Evolutionary conservation across 30 jellyfish, hydroid and myxozoan genomes (phyloP).

Genomic region (Cassiopea andromeda): DNA sequence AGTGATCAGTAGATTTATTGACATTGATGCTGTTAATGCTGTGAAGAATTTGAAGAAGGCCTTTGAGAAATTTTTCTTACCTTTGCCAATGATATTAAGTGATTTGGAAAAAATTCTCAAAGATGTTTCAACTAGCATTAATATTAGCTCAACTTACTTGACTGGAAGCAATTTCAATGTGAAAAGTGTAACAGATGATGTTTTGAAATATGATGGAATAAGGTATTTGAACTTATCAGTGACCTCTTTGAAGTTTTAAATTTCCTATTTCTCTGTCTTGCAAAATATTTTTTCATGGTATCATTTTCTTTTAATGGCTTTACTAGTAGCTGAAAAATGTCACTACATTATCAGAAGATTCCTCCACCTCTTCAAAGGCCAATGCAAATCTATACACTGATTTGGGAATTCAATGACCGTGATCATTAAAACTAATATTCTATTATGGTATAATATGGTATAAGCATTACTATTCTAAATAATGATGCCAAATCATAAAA

Average conservation of each 20-base stretch:
- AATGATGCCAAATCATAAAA: too few species aligned
- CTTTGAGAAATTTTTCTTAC: conserved; percentile 10
- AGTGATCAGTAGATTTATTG: conserved; percentile 58
- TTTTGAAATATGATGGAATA: conserved; percentile 60
- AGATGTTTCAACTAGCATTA: background rate
- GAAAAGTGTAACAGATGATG: conserved; percentile 57
- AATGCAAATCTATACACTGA: too few species aligned
- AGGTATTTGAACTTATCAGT: conserved; percentile 38
- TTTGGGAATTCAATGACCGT: too few species aligned
- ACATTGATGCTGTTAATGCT: conserved; percentile 58
- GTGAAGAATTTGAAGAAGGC: conserved; percentile 34
- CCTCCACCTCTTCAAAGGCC: too few species aligned
- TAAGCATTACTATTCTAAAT: too few species aligned
- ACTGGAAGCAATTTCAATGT: conserved; percentile 76
- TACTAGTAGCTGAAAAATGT: too few species aligned
- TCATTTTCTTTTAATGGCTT: too few species aligned
- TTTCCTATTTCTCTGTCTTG: too few species aligned
- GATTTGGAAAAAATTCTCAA: conserved; percentile 1
- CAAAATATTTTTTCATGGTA: too few species aligned
- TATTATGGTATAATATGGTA: too few species aligned
- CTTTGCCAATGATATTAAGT: conserved; percentile 35
- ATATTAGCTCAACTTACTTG: conserved; percentile 41
- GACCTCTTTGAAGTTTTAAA: background rate
- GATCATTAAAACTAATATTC: too few species aligned
- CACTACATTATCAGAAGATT: too few species aligned